Conservation (phyloP, 2,797 vertebrate genomes). For the Malacoctenus gilli region DNA sequence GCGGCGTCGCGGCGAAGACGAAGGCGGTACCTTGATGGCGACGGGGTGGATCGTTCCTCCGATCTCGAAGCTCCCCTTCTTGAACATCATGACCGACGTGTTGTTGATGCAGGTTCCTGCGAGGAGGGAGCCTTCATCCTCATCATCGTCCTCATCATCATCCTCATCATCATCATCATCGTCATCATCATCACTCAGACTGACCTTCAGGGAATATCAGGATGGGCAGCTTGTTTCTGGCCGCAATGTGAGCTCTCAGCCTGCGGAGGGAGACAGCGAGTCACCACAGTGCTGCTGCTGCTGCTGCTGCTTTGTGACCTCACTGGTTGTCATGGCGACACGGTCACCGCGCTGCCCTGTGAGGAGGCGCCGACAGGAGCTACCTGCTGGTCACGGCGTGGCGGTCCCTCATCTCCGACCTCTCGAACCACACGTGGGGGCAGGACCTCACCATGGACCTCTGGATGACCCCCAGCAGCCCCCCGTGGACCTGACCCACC, state of each 20-base stretch:
- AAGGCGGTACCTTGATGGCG: conserved; percentile 87
- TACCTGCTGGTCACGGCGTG: conserved; percentile 92
- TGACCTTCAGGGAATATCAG: conserved; percentile 98
- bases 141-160: neutral
- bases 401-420: conserved; percentile 93
- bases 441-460: conserved; percentile 91
- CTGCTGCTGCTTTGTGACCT: too few relatives aligned
- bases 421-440: conserved; percentile 97
- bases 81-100: conserved; percentile 99
- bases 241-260: conserved; percentile 87
- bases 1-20: too few relatives aligned
- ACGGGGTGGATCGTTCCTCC: conserved; percentile 94
- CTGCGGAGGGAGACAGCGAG: conserved; percentile 70
- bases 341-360: neutral
- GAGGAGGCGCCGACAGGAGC: too few relatives aligned
- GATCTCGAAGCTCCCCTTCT: conserved; percentile 98
- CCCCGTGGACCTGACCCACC: conserved; percentile 94
- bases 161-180: conserved; percentile 3
- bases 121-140: neutral
- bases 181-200: conserved; percentile 11
- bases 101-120: conserved; percentile 97
- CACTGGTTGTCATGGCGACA: too few relatives aligned
- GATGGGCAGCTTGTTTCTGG: conserved; percentile 92
- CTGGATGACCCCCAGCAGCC: conserved; percentile 93
- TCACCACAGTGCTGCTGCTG: too few relatives aligned